Evolutionary conservation across 1,140 invertebrate genomes (phyloP).

Genomic region (Oedothorax gibbosus): DNA sequence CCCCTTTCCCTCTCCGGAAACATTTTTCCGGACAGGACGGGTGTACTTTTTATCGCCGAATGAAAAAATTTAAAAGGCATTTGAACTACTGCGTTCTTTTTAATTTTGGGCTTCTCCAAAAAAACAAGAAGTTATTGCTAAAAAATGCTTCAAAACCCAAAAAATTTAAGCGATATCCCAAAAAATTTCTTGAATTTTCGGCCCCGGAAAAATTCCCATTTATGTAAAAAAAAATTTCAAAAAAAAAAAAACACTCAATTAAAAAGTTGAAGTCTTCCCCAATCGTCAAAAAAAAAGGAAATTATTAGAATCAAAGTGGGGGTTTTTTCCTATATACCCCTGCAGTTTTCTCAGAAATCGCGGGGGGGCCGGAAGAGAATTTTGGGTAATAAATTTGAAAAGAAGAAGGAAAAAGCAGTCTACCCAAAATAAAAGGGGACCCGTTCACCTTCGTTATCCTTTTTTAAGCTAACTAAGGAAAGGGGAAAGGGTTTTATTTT

Average conservation of each 20-base stretch:
- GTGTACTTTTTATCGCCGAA: constrained; percentile 21
- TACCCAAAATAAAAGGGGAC: neutral
- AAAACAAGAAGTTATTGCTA: no score
- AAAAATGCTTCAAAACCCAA: no score
- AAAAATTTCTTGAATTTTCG: no score
- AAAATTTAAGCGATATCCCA: no score
- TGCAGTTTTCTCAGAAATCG: neutral
- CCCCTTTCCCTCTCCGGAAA: neutral
- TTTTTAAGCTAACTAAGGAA: neutral
- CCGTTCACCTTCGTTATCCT: neutral
- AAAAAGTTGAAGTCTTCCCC: neutral
- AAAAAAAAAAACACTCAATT: constrained; percentile 28
- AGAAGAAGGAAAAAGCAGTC: neutral
- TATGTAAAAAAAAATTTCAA: constrained; percentile 18
- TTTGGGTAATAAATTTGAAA: constrained; percentile 13
- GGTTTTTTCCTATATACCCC: no score
- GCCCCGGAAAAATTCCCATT: no score
- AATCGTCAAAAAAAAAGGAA: neutral
- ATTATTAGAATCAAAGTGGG: no score
- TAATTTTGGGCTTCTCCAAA: no score
- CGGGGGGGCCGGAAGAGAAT: neutral
- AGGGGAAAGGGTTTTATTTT: no score
- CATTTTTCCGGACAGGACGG: constrained; percentile 27
- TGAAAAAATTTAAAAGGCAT: constrained; percentile 14
- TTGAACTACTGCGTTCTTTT: neutral